A percentile compares a stretch with the other conserved stretches of the same genome.
Evolutionary conservation across 2,888 invertebrate genomes (phyloP).

Genomic region (Rhorus exstirpatorius): DNA sequence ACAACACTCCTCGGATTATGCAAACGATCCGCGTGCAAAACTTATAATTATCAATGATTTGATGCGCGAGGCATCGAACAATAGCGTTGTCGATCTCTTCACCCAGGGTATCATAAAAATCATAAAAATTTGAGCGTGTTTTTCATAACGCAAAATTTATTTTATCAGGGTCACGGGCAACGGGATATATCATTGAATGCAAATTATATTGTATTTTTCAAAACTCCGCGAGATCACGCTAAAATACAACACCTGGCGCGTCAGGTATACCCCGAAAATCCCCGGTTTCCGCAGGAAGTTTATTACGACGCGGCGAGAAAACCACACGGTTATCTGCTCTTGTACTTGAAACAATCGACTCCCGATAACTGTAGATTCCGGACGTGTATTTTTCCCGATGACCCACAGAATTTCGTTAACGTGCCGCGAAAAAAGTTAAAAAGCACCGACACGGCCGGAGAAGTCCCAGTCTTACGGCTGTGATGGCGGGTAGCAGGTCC

Average conservation of each 20-base stretch:
- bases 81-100: constrained; percentile 1
- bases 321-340: constrained; percentile 70
- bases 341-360: constrained; percentile 68
- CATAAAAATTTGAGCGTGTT: too few relatives aligned
- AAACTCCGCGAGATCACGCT: too few relatives aligned
- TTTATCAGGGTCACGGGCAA: neutral
- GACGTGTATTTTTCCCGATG: constrained; percentile 46
- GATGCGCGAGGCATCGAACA: neutral
- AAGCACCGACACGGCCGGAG: neutral
- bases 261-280: neutral
- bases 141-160: neutral
- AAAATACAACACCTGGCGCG: neutral
- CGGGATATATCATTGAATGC: too few relatives aligned
- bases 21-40: too few relatives aligned
- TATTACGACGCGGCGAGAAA: constrained; percentile 61
- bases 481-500: neutral
- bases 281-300: constrained; percentile 56
- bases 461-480: neutral
- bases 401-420: constrained; percentile 15
- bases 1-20: too few relatives aligned
- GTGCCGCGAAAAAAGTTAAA: constrained; percentile 8
- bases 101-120: neutral
- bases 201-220: too few relatives aligned
- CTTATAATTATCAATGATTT: neutral
- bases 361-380: constrained; percentile 57